Base-by-base conservation (phyloP, 2,797 vertebrate genomes). In the Mallotus villosus region DNA sequence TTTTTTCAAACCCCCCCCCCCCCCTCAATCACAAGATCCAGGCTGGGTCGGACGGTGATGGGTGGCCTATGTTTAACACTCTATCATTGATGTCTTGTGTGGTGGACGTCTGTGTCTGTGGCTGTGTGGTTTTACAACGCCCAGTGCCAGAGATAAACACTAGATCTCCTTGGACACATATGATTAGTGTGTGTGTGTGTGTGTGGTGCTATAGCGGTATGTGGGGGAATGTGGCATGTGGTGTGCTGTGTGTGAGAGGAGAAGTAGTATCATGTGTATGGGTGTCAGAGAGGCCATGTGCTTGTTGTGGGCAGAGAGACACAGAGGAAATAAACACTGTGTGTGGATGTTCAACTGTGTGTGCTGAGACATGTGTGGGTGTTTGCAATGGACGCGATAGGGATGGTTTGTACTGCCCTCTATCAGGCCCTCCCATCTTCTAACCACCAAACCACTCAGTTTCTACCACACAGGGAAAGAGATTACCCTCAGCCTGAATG, bases 381-480 rank as follows among this genome's bases (percentile, higher is more conserved):
- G 12, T 22, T 27, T 60, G 11, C 58, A 25, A 2, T 7, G 22
- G 21, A 24, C n/a, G n/a, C n/a, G 59, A 14, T 61, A 14, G 59
- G 14, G 59, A 61, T 11, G 12, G 21, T 9, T 25, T n/a, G n/a
- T n/a, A n/a, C 22, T 24, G n/a, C 11, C 11, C 59, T 8, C 21
- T 71, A 72, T 74, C 46, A 68, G 14, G 58, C 49, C 22, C 51
- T n/a, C n/a, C n/a, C n/a, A n/a, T n/a, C n/a, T n/a, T n/a, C n/a
- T n/a, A n/a, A n/a, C n/a, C n/a, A n/a, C n/a, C n/a, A n/a, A 76
- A 17, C 53, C 71, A 71, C 71, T 64, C 74, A 74, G n/a, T 68
- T 72, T 55, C 67, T 63, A 49, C 32, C 77, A 69, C 70, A 78
- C 66, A 32, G 16, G 67, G n/a, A n/a, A 53, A 67, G 62, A 67